Percentiles rank a stretch among this genome's conserved stretches.
Evolutionary conservation across 1,140 invertebrate species (phyloP).

Genomic region (Hypsibius dujardini): DNA sequence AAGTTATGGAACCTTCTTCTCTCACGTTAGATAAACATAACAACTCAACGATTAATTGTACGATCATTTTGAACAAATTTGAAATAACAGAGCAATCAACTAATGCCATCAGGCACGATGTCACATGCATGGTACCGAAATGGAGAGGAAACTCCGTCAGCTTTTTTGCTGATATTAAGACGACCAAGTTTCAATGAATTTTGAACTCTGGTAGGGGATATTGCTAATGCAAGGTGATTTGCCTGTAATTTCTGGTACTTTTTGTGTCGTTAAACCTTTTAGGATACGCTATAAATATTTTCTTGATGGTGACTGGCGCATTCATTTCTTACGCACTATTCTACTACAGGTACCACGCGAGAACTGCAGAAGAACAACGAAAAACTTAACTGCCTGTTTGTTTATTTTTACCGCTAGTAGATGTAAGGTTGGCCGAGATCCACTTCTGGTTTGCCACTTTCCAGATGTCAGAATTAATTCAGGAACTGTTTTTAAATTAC

Average conservation of each 20-base stretch:
- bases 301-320: slow-evolving; percentile 27
- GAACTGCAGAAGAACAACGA: slow-evolving; percentile 18
- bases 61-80: too few species aligned
- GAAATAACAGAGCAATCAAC: too few species aligned
- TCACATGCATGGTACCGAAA: too few species aligned
- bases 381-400: slow-evolving; percentile 23
- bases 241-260: too few species aligned
- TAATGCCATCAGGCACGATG: too few species aligned
- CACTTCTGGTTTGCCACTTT: slow-evolving; percentile 1
- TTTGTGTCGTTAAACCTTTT: too few species aligned
- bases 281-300: slow-evolving; percentile 25
- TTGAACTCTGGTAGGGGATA: background rate
- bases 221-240: too few species aligned
- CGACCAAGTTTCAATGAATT: background rate
- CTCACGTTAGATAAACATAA: too few species aligned
- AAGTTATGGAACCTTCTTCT: too few species aligned
- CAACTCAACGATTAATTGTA: too few species aligned
- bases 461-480: slow-evolving; percentile 4
- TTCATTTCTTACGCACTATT: slow-evolving; percentile 20
- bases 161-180: background rate
- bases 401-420: slow-evolving; percentile 31
- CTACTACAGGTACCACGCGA: too few species aligned
- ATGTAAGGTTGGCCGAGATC: slow-evolving; percentile 21
- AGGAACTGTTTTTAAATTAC: background rate
- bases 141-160: background rate